These are phyloP conservation scores for Meiosimyza platycephala DNA, from an alignment of 2,888 invertebrate species.

Conservation along the genomic window DNA sequence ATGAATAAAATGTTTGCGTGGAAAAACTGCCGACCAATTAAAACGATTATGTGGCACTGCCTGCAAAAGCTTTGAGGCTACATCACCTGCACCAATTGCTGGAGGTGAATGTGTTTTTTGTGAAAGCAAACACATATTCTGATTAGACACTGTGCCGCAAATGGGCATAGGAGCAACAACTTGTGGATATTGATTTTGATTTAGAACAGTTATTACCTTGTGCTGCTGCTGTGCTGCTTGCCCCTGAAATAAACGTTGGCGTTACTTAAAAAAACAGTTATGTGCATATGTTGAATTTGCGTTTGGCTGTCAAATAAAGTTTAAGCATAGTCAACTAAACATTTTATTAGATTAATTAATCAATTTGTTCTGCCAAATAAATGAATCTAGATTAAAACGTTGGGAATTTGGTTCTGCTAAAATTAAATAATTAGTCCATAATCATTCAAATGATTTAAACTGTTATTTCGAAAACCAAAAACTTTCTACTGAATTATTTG, in stretches of 20 bases:
- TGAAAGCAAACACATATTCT: slow-evolving; percentile 3
- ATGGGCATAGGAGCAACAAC: slow-evolving; percentile 9
- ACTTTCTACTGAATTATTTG: too few relatives aligned
- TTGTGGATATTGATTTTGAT: slow-evolving; percentile 26
- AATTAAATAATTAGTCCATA: too few relatives aligned
- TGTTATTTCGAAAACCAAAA: too few relatives aligned
- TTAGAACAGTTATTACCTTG: slow-evolving; percentile 19
- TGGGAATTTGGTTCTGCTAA: too few relatives aligned
- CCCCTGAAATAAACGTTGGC: neutral
- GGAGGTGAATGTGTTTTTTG: slow-evolving; percentile 1
- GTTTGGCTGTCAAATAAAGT: too few relatives aligned
- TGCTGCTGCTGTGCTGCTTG: slow-evolving; percentile 3
- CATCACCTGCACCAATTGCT: neutral
- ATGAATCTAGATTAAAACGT: too few relatives aligned
- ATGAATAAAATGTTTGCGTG: slow-evolving; percentile 28
- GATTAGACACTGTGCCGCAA: slow-evolving; percentile 2
- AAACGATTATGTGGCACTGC: slow-evolving; percentile 17
- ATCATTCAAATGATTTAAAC: too few relatives aligned
- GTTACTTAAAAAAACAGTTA: too few relatives aligned
- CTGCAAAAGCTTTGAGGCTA: neutral
- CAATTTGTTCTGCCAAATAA: too few relatives aligned
- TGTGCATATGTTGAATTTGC: too few relatives aligned
- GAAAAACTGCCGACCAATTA: slow-evolving; percentile 37
- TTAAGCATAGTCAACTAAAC: too few relatives aligned
- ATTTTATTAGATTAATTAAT: too few relatives aligned